Conservation (phyloP, 2,113 vertebrate genomes). For the Protomyctophum bolini region DNA sequence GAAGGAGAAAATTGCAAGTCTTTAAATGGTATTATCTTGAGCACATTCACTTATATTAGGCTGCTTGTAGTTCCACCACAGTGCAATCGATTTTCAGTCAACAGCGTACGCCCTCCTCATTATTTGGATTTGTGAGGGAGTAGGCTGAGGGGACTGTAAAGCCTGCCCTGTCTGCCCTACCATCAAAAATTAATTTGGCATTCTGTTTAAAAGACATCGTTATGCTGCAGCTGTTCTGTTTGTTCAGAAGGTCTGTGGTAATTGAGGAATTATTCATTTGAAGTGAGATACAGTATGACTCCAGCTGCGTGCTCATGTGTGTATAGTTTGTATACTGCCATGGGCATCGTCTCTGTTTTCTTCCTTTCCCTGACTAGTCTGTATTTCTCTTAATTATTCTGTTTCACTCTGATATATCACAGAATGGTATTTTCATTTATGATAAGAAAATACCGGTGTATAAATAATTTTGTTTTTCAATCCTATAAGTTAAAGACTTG, state of each 20-base stretch:
- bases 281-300: background rate
- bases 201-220: background rate
- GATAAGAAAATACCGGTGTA: background rate
- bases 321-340: conserved; percentile 12
- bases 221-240: background rate
- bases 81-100: conserved; percentile 31
- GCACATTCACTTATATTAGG: conserved; percentile 8
- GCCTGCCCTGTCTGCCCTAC: background rate
- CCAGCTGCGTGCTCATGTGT: background rate
- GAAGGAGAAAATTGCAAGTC: conserved; percentile 1
- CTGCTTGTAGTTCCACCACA: background rate
- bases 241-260: conserved; percentile 5
- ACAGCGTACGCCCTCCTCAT: background rate
- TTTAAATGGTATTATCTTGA: conserved; percentile 3
- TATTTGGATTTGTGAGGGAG: conserved; percentile 12
- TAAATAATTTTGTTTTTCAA: too few species aligned
- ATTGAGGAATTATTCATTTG: conserved; percentile 5
- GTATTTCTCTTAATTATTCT: conserved; percentile 8
- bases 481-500: too few species aligned
- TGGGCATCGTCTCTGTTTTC: conserved; percentile 8
- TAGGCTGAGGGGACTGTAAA: background rate
- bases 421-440: background rate
- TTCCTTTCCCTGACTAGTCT: background rate
- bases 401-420: conserved; percentile 15
- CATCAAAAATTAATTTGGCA: background rate